Percentiles rank a stretch among this genome's conserved stretches.
phyloP scores from a whole-genome alignment of 2,888 invertebrate genomes.

The Ornithoptera priamus region DNA sequence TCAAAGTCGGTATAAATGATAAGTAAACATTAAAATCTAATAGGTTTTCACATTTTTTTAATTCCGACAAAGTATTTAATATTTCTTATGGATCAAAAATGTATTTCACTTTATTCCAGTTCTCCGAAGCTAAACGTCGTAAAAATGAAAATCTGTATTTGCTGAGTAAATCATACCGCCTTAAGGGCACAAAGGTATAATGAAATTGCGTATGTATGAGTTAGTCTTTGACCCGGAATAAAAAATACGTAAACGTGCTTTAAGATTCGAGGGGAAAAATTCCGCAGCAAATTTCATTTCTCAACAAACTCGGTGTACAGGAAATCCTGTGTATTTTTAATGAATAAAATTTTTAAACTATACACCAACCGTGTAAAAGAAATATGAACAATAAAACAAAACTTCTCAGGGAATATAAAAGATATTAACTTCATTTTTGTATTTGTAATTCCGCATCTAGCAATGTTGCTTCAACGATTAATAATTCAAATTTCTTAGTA shows the following conservation, averaged over 20 bases:
- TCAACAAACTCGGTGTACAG: constrained; percentile 14
- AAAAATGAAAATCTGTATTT: constrained; percentile 30
- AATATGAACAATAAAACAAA: background rate
- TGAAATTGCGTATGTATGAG: constrained; percentile 32
- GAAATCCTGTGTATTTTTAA: constrained; percentile 29
- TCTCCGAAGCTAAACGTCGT: constrained; percentile 15
- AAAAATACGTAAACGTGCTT: constrained; percentile 30
- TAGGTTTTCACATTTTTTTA: background rate
- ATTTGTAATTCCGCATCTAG: background rate
- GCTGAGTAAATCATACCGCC: constrained; percentile 31
- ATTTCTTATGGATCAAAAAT: background rate
- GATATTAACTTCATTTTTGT: background rate
- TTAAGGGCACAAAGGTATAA: constrained; percentile 31
- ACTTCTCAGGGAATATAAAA: background rate
- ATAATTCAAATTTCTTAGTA: background rate
- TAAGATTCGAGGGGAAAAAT: constrained; percentile 29
- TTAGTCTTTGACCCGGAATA: constrained; percentile 32
- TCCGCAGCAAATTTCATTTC: constrained; percentile 30
- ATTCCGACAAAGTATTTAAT: background rate
- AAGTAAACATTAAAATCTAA: background rate
- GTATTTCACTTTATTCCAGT: constrained; percentile 1
- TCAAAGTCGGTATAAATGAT: too few relatives aligned
- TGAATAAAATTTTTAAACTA: constrained; percentile 22
- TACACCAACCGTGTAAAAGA: constrained; percentile 3
- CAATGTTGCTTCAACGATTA: background rate